phyloP scores from a whole-genome alignment of 2,797 vertebrate genomes.

The Echiichthys vipera region DNA sequence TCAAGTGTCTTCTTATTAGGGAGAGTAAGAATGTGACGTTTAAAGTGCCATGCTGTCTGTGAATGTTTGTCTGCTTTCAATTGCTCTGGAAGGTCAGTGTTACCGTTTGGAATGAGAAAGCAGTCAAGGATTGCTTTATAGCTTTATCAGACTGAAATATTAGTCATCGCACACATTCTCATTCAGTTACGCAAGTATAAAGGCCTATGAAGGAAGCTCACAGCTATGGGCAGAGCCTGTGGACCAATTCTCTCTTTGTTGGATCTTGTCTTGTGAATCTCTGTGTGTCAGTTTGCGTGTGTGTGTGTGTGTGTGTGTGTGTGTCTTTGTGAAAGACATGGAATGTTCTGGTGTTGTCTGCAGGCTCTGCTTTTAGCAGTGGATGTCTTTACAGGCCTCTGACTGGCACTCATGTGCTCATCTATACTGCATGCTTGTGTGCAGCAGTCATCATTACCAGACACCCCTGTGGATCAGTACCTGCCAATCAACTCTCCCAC shows the following conservation, averaged over 20 bases:
- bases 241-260: constrained; percentile 6
- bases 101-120: constrained; percentile 25
- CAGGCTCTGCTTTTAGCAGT: constrained; percentile 18
- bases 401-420: constrained; percentile 1
- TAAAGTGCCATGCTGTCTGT: constrained; percentile 41
- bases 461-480: constrained; percentile 11
- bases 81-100: constrained; percentile 51
- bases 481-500: constrained; percentile 27
- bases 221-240: constrained; percentile 2
- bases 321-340: constrained; percentile 11
- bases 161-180: constrained; percentile 30
- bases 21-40: constrained; percentile 13
- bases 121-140: constrained; percentile 29
- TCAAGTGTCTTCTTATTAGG: not conserved
- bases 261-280: not conserved
- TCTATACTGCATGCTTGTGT: constrained; percentile 27
- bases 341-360: constrained; percentile 9
- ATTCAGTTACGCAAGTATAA: constrained; percentile 13
- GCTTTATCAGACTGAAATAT: constrained; percentile 27
- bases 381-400: constrained; percentile 10
- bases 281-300: constrained; percentile 8
- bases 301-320: not conserved
- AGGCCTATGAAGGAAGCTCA: constrained; percentile 1
- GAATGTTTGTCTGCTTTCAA: constrained; percentile 36
- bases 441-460: constrained; percentile 24